phyloP scores from a whole-genome alignment of 2,113 vertebrate species.

The Nymphicus hollandicus region DNA sequence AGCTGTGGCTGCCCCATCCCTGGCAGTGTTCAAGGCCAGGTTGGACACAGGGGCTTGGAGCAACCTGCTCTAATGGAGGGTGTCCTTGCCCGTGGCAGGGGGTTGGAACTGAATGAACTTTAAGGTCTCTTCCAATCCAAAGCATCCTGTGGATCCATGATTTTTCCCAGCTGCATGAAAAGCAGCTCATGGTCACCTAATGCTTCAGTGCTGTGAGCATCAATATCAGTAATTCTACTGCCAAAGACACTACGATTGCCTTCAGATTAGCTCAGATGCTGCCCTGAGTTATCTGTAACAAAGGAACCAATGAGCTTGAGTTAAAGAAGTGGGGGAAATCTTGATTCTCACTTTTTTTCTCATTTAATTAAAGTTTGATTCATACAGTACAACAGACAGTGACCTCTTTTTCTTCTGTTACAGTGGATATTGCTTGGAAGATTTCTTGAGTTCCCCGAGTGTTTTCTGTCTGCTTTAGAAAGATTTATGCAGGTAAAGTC shows the following conservation, averaged over 20 bases:
- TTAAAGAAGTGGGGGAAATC: not conserved
- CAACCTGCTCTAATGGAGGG: not conserved
- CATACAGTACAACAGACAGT: no score
- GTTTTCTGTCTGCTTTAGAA: not conserved
- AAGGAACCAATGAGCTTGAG: not conserved
- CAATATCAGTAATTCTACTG: not conserved
- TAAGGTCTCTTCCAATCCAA: not conserved
- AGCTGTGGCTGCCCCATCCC: no score
- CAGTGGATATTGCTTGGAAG: not conserved
- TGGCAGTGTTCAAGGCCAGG: no score
- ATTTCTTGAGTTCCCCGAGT: not conserved
- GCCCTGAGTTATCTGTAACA: not conserved
- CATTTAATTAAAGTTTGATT: not conserved
- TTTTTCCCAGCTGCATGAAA: not conserved
- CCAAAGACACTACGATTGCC: not conserved
- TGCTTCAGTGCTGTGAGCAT: not conserved
- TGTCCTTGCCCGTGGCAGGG: accelerated
- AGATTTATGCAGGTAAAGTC: not conserved
- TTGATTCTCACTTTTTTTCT: not conserved
- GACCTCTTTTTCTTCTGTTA: not conserved
- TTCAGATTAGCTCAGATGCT: not conserved
- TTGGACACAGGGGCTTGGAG: not conserved
- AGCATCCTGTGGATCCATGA: not conserved
- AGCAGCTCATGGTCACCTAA: not conserved
- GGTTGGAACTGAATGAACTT: not conserved